Percentiles rank a stretch among this genome's conserved stretches.
Conservation (phyloP, 1,140 invertebrate species). For the Arctopsyche grandis region DNA sequence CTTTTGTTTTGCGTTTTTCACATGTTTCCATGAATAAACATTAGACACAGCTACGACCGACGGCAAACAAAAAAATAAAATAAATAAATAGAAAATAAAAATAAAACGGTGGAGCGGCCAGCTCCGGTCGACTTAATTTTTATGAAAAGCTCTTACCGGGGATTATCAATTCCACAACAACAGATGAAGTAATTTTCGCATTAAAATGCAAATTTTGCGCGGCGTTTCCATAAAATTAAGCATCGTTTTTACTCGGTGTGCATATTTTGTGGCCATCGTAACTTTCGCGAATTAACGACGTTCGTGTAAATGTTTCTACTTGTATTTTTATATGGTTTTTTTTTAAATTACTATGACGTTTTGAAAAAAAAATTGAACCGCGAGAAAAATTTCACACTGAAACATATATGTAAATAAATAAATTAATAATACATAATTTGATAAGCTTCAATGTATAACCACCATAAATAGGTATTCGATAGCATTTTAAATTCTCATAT, state of each 20-base stretch:
- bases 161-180: constrained; percentile 52
- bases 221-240: constrained; percentile 49
- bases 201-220: constrained; percentile 52
- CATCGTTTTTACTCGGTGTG: constrained; percentile 41
- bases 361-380: no score
- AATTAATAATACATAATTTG: no score
- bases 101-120: constrained; percentile 28
- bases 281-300: constrained; percentile 40
- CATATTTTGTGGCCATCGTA: constrained; percentile 43
- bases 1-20: constrained; percentile 39
- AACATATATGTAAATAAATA: no score
- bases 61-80: background rate
- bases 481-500: no score
- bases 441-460: no score
- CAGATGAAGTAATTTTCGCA: constrained; percentile 52
- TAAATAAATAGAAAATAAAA: constrained; percentile 33
- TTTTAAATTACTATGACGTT: no score
- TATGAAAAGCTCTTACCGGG: constrained; percentile 48
- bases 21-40: constrained; percentile 42
- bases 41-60: constrained; percentile 8
- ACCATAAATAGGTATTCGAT: no score
- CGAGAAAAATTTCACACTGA: no score
- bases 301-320: background rate
- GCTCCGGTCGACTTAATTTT: constrained; percentile 44
- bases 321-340: background rate